Base-by-base conservation (phyloP, 2,888 invertebrate species). In the Lochmaea capreae region DNA sequence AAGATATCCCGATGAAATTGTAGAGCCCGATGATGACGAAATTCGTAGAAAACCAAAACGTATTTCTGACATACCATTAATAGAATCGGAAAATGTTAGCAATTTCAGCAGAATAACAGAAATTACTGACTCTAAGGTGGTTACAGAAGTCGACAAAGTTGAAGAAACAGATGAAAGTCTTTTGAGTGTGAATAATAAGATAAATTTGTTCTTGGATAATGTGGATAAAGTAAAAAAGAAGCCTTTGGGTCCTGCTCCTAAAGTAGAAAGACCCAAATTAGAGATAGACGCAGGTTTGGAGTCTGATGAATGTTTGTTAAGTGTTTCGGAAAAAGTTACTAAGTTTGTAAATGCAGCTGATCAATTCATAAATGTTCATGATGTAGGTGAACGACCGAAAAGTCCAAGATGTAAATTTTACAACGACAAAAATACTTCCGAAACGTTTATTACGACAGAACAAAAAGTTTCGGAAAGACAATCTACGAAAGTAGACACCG, bases 1-100 rank as follows among this genome's bases (percentile, higher is more conserved):
- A 3, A 89, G 94, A 71, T 93, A 92, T 83, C 94, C 94, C 0
- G 94, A 94, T 84, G 90, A 91, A 81, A 91, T 94, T 0, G 91
- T 89, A 80, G 94, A 94, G 84, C 94, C 94, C 0, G 94, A 94
- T 78, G 94, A 94, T 81, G 90, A 90, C 49, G 85, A 75, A 42
- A 87, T 88, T 12, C 80, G 76, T 67, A 87, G 86, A 75, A 88
- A 88, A 52, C 57, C 80, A 5, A 85, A 86, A 26, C 85, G 86
- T 65, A 81, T 89, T 2, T 87, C 88, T 3, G 89, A 90, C 71
- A 87, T 90, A 57, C 88, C 90, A 3, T 89, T 90, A 42, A 86
- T 87, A 46, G 93, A 93, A 87, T 88, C 90, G 26, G 92, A 91
- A 78, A 89, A 91, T 33, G 89, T 91, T 49, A 90, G 89, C 0